Evolutionary conservation across 2,797 vertebrate species (phyloP).

Genomic region (Lagothrix lagotricha): DNA sequence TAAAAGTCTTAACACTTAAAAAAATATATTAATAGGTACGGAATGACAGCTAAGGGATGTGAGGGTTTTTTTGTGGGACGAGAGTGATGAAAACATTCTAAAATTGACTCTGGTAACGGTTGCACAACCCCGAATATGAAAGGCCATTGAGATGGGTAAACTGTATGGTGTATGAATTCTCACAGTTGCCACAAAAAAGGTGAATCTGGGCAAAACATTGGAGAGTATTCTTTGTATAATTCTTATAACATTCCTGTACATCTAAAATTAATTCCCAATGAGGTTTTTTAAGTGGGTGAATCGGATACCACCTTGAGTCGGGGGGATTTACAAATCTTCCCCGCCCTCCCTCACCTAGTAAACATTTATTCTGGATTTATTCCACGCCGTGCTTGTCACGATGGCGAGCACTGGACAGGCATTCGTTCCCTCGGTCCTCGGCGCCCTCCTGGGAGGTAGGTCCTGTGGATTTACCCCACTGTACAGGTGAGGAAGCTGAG

Average conservation of each 20-base stretch:
- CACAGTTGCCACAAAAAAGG: too few relatives aligned
- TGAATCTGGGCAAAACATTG: accelerated
- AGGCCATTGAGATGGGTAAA: background rate
- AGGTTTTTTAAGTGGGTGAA: background rate
- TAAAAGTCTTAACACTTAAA: background rate
- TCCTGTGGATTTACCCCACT: accelerated
- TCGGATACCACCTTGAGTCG: accelerated
- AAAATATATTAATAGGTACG: accelerated
- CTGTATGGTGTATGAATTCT: background rate
- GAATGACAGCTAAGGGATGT: background rate
- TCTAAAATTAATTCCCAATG: background rate
- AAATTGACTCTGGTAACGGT: background rate
- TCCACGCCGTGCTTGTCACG: accelerated
- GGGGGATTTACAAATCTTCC: background rate
- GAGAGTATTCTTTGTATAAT: accelerated
- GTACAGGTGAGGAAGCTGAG: background rate
- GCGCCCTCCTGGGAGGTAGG: background rate
- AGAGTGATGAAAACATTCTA: background rate
- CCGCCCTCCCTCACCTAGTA: accelerated
- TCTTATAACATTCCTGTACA: background rate
- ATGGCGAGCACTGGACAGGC: accelerated
- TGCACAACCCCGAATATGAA: background rate
- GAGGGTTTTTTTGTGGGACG: background rate
- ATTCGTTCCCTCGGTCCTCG: too few relatives aligned
- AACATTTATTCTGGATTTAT: background rate